Evolutionary conservation across 30 jellyfish, hydroid and myxozoan genomes (phyloP).

Genomic region (Hydractinia echinata): DNA sequence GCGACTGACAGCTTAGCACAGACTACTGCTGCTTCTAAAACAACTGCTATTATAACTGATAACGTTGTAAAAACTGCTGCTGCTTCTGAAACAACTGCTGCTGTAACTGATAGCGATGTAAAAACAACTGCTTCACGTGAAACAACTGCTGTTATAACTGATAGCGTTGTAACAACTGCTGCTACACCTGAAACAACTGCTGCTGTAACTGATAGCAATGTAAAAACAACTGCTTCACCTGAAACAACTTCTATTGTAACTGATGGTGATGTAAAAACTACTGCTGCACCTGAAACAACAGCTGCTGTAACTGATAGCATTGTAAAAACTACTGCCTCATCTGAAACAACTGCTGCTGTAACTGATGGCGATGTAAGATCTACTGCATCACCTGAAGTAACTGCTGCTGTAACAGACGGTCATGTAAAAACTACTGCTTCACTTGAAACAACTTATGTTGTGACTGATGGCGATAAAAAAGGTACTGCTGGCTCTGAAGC

Average conservation of each 20-base stretch:
- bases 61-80: not conserved
- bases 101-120: not conserved
- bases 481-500: not conserved
- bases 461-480: not conserved
- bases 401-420: not conserved
- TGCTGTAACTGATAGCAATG: not conserved
- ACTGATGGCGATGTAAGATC: not conserved
- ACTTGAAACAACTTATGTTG: not conserved
- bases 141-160: not conserved
- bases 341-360: not conserved
- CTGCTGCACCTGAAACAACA: not conserved
- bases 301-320: not conserved
- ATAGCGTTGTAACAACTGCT: not conserved
- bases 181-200: constrained; percentile 9
- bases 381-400: not conserved
- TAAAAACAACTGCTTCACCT: not conserved
- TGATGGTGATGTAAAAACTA: not conserved
- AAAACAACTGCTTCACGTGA: not conserved
- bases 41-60: not conserved
- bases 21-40: too few species aligned
- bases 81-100: not conserved
- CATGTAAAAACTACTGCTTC: not conserved
- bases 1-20: too few species aligned
- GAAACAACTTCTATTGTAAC: not conserved
- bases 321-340: not conserved